Percentiles rank a stretch among this genome's conserved stretches.
phyloP scores from a whole-genome alignment of 2,113 vertebrate species.

The Corydoras sp. region DNA sequence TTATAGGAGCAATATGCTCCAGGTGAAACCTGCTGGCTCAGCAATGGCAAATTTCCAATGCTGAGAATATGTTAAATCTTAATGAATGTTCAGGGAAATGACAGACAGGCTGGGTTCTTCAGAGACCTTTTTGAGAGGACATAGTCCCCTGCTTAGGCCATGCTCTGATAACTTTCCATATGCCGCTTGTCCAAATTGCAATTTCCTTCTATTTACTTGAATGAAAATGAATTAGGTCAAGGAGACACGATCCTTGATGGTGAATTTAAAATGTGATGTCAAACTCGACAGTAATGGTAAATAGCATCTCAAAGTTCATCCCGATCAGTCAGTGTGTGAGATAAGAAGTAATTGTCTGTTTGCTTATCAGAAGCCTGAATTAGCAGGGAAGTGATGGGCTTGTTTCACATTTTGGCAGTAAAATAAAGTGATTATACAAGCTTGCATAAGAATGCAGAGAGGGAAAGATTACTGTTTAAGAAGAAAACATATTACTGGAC shows the following conservation, averaged over 20 bases:
- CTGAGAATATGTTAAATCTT: conserved; percentile 27
- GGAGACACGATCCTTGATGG: conserved; percentile 15
- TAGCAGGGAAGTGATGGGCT: conserved; percentile 26
- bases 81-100: conserved; percentile 36
- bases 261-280: too few species aligned
- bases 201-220: conserved; percentile 6
- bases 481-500: too few species aligned
- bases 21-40: conserved; percentile 43
- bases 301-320: conserved; percentile 40
- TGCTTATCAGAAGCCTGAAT: conserved; percentile 47
- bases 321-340: conserved; percentile 19
- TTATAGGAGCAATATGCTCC: conserved; percentile 6
- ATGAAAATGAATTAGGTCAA: conserved; percentile 46
- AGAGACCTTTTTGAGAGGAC: conserved; percentile 16
- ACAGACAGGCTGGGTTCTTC: conserved; percentile 21
- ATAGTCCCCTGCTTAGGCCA: conserved; percentile 7
- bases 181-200: conserved; percentile 9
- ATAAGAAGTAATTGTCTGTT: conserved; percentile 53
- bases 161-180: conserved; percentile 25
- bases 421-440: conserved; percentile 34
- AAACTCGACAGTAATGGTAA: not conserved
- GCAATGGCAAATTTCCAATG: conserved; percentile 36
- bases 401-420: conserved; percentile 12
- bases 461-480: conserved; percentile 3
- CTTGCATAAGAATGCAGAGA: conserved; percentile 24